Evolutionary conservation across 2,113 vertebrate genomes (phyloP).

Genomic region (Gobiocypris rarus): DNA sequence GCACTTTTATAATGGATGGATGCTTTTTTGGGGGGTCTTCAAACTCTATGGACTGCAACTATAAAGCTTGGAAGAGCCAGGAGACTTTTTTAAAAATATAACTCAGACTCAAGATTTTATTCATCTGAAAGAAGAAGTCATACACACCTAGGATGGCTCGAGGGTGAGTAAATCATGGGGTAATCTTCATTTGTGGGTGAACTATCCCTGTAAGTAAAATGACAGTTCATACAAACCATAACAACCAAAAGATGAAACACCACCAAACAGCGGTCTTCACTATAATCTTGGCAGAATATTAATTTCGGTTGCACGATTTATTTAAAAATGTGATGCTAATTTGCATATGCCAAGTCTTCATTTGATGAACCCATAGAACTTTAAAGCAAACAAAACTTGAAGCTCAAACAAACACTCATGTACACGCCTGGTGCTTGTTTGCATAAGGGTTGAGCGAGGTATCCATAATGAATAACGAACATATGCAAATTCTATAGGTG

Average conservation of each 20-base stretch:
- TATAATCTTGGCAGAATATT: neutral
- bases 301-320: neutral
- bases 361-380: neutral
- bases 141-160: too few relatives aligned
- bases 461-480: conserved; percentile 38
- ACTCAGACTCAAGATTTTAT: too few relatives aligned
- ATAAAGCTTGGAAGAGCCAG: too few relatives aligned
- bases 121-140: too few relatives aligned
- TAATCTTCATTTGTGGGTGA: too few relatives aligned
- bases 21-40: too few relatives aligned
- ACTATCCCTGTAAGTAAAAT: too few relatives aligned
- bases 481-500: conserved; percentile 40
- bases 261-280: neutral
- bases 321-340: neutral
- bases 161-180: too few relatives aligned
- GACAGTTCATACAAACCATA: neutral
- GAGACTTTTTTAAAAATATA: too few relatives aligned
- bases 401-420: conserved; percentile 1
- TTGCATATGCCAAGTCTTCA: neutral
- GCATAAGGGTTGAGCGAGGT: conserved; percentile 36
- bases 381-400: neutral
- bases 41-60: too few relatives aligned
- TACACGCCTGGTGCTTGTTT: conserved; percentile 19
- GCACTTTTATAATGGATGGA: too few relatives aligned
- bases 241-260: neutral